phyloP scores from a whole-genome alignment of 2,888 invertebrate species.

The Microctonus hyperodae region DNA sequence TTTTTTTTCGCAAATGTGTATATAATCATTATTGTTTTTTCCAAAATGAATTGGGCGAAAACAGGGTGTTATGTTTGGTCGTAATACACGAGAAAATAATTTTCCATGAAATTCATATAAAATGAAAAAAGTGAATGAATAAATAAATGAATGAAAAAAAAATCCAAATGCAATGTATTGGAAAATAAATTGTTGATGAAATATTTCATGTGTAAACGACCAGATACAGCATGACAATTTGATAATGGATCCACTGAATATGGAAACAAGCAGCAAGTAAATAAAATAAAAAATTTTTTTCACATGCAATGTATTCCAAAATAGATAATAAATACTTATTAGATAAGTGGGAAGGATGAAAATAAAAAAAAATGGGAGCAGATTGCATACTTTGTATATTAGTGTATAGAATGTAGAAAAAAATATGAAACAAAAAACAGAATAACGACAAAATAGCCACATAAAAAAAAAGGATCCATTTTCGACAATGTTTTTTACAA shows the following conservation, averaged over 20 bases:
- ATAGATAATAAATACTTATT: slow-evolving; percentile 50
- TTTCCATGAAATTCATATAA: not conserved
- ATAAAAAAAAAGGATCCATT: slow-evolving; percentile 56
- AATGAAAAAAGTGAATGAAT: slow-evolving; percentile 1
- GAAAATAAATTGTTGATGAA: slow-evolving; percentile 23
- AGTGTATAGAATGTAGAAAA: slow-evolving; percentile 63
- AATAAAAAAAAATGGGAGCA: slow-evolving; percentile 25
- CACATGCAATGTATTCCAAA: slow-evolving; percentile 52
- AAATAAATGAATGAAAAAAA: not conserved
- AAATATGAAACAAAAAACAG: not conserved
- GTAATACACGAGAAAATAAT: not conserved
- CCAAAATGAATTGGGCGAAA: not conserved
- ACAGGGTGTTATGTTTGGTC: not conserved
- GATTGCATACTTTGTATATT: slow-evolving; percentile 63
- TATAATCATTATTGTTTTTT: slow-evolving; percentile 19
- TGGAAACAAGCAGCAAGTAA: not conserved
- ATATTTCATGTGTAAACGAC: not conserved
- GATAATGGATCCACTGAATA: no score
- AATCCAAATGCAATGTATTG: slow-evolving; percentile 41
- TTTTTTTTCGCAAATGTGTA: slow-evolving; percentile 8
- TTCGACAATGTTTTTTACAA: slow-evolving; percentile 63
- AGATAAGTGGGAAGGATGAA: slow-evolving; percentile 61
- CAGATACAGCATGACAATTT: not conserved
- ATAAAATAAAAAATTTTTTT: slow-evolving; percentile 38
- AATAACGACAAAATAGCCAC: slow-evolving; percentile 56